Evolutionary conservation across 2,888 invertebrate species (phyloP), one percentile per base, ranked within the genome.

Genomic region (Micoletzkya japonica): DNA sequence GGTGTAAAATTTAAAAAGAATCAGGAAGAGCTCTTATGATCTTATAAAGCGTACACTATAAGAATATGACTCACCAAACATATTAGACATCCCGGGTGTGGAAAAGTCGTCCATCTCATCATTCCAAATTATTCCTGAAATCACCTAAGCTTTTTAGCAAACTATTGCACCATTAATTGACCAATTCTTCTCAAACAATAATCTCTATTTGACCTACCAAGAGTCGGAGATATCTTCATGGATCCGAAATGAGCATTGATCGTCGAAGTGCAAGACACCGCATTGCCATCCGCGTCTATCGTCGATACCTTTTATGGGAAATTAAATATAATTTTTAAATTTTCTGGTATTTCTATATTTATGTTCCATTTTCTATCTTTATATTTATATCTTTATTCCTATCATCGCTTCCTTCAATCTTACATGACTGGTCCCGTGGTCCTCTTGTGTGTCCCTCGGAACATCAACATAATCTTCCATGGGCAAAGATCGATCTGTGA

Each of bases 251-350:
- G 90, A 75, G 90, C 80, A 86, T 94, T 94, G 26, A 94, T 89
- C 0, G 95, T 93, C 78, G 93, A 93, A 2, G 96, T 96, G 1
- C 92, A 90, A 0, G 95, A 91, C 0, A 96, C 93, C 0, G 95
- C 96, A 85, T 95, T 93, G 0, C 96, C 95, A 84, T 93, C 91
- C 4, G 74, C 75, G 59, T 86, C 86, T 36, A 95, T 86, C 57
- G 95, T 90, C 0, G 93, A 92, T 44, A 94, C 89, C 84, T 97
- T 26, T 36, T 26, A 39, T 26, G 26, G 2, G 17, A 34, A 14
- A 3, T 26, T 37, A 24, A 59, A 30, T 37, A 17, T 24, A 32
- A 37, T 34, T 30, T 30, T 4, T 20, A 32, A n/a, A 57, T 4
- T 52, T 39, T 39, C 39, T 39, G 10, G 10, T 39, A 10, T 39